Evolutionary conservation across 23 tunicate species (phyloP), one percentile per base, ranked within the genome.

Genomic region (Halocynthia aurantium): DNA sequence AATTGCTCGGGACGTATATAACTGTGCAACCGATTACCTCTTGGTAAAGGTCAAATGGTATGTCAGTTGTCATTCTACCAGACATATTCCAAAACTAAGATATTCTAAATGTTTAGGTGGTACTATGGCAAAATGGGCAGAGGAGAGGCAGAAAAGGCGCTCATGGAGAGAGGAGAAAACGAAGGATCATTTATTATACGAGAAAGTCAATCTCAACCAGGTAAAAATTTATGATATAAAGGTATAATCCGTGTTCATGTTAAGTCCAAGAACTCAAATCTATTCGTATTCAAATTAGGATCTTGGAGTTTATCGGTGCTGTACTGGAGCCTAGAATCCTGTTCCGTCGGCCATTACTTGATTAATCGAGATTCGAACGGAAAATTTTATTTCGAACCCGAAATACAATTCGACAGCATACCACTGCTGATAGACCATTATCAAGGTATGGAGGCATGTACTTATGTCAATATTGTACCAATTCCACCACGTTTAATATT

Each of bases 121-220:
- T 74, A 74, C 56, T 74, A 54, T 18, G 78, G 78, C 5, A 74
- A 74, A 18, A 55, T 74, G 10, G 31, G 5, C 57, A 53, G 78
- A 54, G 49, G 18, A 54, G 64, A 74, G 40, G 78, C 78, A 53
- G 78, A 74, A 74, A 50, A 22, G 56, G 22, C 55, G 55, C 56
- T 74, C 40, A 53, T 20, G 56, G 78, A 74, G 19, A 8, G 64
- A 54, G 78, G 78, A 22, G 78, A 74, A 54, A 74, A 74, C 21
- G 78, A 74, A 56, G 78, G 78, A 53, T 74, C 60, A 8, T 74
- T 74, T 54, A 65, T 74, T 54, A 64, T 74, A n/a, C 63, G 78
- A 7, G 64, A 74, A 54, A 74, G 78, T 54, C 12, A 51, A 71
- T 65, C 70, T 20, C 22, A 49, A 65, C 19, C 15, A 65, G 70